Percentiles rank a stretch among this genome's conserved stretches.
These are phyloP conservation scores for Dermochelys coriacea DNA, from an alignment of 2,797 vertebrate genomes.

Conservation along the genomic window DNA sequence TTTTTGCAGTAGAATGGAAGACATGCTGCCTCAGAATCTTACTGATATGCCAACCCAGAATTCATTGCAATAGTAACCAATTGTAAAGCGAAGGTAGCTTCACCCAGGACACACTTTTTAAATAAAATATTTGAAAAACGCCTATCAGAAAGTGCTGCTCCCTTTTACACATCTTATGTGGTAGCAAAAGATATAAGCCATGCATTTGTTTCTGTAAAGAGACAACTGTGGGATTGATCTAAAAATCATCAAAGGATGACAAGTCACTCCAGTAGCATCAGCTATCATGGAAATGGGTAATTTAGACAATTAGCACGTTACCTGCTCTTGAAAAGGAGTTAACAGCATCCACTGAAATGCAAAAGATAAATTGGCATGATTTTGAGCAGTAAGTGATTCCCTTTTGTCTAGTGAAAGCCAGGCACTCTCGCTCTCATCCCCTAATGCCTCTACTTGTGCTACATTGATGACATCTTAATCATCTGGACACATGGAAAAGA, in stretches of 20 bases:
- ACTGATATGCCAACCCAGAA: background rate
- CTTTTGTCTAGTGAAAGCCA: background rate
- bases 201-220: background rate
- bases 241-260: background rate
- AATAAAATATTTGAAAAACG: background rate
- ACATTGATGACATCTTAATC: no score
- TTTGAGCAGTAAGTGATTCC: background rate
- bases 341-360: background rate
- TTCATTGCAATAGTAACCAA: background rate
- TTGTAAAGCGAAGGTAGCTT: background rate
- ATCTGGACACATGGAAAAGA: no score
- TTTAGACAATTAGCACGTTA: background rate
- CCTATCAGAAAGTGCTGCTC: background rate
- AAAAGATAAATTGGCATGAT: background rate
- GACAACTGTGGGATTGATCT: background rate
- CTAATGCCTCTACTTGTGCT: no score
- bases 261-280: background rate
- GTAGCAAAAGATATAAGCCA: background rate
- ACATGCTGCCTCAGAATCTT: background rate
- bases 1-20: background rate
- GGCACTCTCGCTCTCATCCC: no score
- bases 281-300: background rate
- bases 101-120: background rate
- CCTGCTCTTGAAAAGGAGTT: background rate
- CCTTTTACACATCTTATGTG: background rate